Base-by-base conservation (phyloP, 2,797 vertebrate genomes). In the Sebastes diploproa region DNA sequence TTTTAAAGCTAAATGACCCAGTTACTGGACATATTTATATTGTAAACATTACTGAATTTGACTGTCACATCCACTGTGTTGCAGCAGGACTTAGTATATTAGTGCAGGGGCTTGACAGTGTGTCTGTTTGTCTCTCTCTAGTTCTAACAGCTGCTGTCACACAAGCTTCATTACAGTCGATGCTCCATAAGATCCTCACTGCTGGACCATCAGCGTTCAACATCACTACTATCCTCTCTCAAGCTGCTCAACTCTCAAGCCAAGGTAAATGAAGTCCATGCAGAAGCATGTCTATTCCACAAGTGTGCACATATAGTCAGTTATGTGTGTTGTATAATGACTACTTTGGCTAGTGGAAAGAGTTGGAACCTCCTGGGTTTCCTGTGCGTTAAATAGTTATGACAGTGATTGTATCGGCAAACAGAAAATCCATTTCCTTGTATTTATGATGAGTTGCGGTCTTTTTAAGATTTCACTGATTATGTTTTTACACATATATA, bases 101-200 rank as follows among this genome's bases (percentile, higher is more conserved):
- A 3, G 38, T 38, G 34, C 9, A 6, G 4, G 8, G 1, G 1
- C 13, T 78, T 78, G 6, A 88, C 38, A 0, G 0, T 80, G 16
- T 80, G 16, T 76, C 3, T 75, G 13, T 77, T 42, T 82, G 6
- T 55, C 20, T 87, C 81, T 75, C 92, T 87, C 76, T 80, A 99
- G 98, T 99, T 95, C 96, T 99, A 93, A 99, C 98, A 94, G 98
- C 98, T 95, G 98, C 98, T 91, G 98, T 99, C 94, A 99, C 98
- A 91, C 98, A 99, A 95, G 98, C 98, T 80, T 99, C 98, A 82
- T 95, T 99, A 95, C 98, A 99, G 94, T 99, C 98, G 78, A 98
- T 99, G 96, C 97, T 99, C 86, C 98, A 99, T 95, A 99, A 99
- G 94, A 97, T 99, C 95, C 97, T 99, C 91, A 99, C 98, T 89